Evolutionary conservation across 2,888 invertebrate genomes (phyloP), one percentile per base, ranked within the genome.

Genomic region (Andrena flavipes): DNA sequence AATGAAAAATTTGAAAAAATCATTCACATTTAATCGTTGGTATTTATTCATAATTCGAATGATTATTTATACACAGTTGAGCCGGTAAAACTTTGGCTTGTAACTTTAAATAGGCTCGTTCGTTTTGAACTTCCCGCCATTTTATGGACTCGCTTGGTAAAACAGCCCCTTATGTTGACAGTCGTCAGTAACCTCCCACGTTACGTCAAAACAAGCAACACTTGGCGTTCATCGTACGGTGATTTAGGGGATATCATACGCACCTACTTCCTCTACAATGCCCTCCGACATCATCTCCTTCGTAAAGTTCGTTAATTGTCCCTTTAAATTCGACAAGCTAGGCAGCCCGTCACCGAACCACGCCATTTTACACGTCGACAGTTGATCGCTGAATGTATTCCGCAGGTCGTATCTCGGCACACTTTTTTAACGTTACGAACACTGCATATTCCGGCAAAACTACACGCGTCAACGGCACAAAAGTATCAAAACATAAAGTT

Each of bases 281-380:
- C 95, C 95, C 90, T 98, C 98, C 86, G 97, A 96, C 92, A 98
- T 95, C 89, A 98, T 98, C 94, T 98, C 98, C 93, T 97, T 97
- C 79, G 98, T 98, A 91, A 98, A 97, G 95, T 96, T 98, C 49
- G 96, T 96, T 91, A 98, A 96, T 95, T 98, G 98, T 88, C 98
- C 98, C 94, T 98, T 98, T 87, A 98, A 94, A 94, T 95, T 96
- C 78, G 94, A 93, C 84, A 94, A 89, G 76, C 93, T 93, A 84
- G 94, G 89, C 77, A 94, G 91, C 71, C 93, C 91, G 60, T 93
- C 93, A 63, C 92, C 93, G 87, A 94, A 93, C 94, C 94, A 94
- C 92, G 94, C 93, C 94, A 94, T 94, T 93, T 92, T 91, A 90
- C 92, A 91, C 91, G 91, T 92, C 91, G 88, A 92, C 91, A 89